A percentile compares a stretch with the other conserved stretches of the same genome.
phyloP scores from a whole-genome alignment of 1,140 invertebrate species.

The Atta colombica region DNA sequence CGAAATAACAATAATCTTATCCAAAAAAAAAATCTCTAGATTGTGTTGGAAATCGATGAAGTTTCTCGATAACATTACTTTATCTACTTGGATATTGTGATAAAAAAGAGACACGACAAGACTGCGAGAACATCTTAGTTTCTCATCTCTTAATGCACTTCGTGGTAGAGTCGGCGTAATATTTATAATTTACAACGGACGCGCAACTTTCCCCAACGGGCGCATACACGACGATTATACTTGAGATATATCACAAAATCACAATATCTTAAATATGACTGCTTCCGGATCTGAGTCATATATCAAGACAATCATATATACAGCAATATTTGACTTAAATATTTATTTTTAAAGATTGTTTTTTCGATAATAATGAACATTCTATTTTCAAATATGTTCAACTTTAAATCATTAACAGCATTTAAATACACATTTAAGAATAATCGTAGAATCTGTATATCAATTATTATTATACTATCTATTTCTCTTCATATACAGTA shows the following conservation, averaged over 20 bases:
- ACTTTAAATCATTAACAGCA: background rate
- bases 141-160: slow-evolving; percentile 56
- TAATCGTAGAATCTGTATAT: background rate
- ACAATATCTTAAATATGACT: slow-evolving; percentile 35
- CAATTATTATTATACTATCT: background rate
- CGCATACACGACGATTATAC: slow-evolving; percentile 25
- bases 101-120: slow-evolving; percentile 46
- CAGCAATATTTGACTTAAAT: background rate
- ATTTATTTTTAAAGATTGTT: background rate
- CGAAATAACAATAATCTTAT: background rate
- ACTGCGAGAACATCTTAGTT: slow-evolving; percentile 36
- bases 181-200: slow-evolving; percentile 53
- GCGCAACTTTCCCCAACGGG: slow-evolving; percentile 36
- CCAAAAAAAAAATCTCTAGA: background rate
- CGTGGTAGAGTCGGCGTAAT: slow-evolving; percentile 34
- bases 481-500: background rate
- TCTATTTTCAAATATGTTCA: background rate
- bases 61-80: slow-evolving; percentile 56
- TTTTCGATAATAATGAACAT: background rate
- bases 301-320: background rate
- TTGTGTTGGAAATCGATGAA: slow-evolving; percentile 26
- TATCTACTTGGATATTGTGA: slow-evolving; percentile 39
- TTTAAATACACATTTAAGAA: background rate
- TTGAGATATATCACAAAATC: slow-evolving; percentile 54
- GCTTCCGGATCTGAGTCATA: slow-evolving; percentile 31